Evolutionary conservation across 2,113 vertebrate species (phyloP).

Genomic region (mouse (Mus musculus)): DNA sequence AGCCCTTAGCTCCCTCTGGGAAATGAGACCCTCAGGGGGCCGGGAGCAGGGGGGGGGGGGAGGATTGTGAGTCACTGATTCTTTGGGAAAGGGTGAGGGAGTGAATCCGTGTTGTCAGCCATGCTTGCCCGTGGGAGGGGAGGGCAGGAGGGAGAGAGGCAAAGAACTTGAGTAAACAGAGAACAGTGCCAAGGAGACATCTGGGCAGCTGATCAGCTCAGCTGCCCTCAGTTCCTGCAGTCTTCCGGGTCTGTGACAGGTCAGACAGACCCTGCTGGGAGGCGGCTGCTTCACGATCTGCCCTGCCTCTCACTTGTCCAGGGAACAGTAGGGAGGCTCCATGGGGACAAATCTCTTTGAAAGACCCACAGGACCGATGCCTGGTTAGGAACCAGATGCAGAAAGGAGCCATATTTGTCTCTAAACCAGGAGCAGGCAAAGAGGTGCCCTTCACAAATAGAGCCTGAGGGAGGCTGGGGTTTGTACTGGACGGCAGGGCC

Average conservation of each 20-base stretch:
- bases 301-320: neutral
- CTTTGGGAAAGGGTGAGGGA: neutral
- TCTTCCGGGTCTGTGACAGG: neutral
- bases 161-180: neutral
- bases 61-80: neutral
- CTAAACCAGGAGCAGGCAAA: neutral
- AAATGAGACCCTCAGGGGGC: too few species aligned
- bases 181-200: neutral
- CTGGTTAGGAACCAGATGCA: neutral
- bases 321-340: neutral
- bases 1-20: neutral
- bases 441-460: neutral
- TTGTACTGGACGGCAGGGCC: rapidly evolving
- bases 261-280: neutral
- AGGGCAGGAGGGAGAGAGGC: neutral
- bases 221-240: neutral
- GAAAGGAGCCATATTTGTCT: neutral
- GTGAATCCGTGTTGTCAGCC: neutral
- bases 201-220: slow-evolving; percentile 23
- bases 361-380: neutral
- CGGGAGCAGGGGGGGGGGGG: neutral
- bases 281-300: neutral
- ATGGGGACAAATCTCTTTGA: neutral
- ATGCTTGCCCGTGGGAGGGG: neutral
- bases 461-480: neutral